Percentiles rank a stretch among this genome's conserved stretches.
phyloP scores from a whole-genome alignment of 2,797 vertebrate genomes.

The Apogon hyalosoma region DNA sequence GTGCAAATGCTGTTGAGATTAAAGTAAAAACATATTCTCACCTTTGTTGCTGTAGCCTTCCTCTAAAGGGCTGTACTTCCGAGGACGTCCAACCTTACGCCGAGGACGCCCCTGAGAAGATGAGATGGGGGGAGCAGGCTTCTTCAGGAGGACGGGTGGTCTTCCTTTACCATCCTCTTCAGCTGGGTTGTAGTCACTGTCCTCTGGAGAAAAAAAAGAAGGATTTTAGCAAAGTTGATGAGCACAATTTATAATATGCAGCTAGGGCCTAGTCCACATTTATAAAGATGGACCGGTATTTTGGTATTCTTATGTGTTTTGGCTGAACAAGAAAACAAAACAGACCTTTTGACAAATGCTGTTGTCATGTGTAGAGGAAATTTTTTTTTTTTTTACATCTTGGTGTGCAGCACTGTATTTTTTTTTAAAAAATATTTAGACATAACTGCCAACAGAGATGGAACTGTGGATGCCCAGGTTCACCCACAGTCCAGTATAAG shows the following conservation, averaged over 20 bases:
- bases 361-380: too few species aligned
- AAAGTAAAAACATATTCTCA: constrained; percentile 33
- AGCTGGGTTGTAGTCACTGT: constrained; percentile 96
- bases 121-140: constrained; percentile 78
- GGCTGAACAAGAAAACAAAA: too few species aligned
- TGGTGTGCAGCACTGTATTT: too few species aligned
- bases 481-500: too few species aligned
- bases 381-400: too few species aligned
- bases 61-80: constrained; percentile 86
- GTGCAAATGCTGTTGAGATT: not conserved
- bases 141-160: constrained; percentile 74
- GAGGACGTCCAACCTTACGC: constrained; percentile 91
- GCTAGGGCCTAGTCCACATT: too few species aligned
- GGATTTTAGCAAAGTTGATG: not conserved
- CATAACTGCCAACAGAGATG: too few species aligned
- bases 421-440: too few species aligned
- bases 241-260: not conserved
- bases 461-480: too few species aligned
- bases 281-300: too few species aligned
- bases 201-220: constrained; percentile 80
- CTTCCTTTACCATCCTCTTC: constrained; percentile 88
- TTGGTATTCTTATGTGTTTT: too few species aligned
- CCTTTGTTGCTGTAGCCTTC: constrained; percentile 72
- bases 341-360: too few species aligned
- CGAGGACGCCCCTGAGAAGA: constrained; percentile 89